Percentiles rank a stretch among this genome's conserved stretches.
Evolutionary conservation across 2,113 vertebrate genomes (phyloP).

Genomic region (Aspidoscelis tigris): DNA sequence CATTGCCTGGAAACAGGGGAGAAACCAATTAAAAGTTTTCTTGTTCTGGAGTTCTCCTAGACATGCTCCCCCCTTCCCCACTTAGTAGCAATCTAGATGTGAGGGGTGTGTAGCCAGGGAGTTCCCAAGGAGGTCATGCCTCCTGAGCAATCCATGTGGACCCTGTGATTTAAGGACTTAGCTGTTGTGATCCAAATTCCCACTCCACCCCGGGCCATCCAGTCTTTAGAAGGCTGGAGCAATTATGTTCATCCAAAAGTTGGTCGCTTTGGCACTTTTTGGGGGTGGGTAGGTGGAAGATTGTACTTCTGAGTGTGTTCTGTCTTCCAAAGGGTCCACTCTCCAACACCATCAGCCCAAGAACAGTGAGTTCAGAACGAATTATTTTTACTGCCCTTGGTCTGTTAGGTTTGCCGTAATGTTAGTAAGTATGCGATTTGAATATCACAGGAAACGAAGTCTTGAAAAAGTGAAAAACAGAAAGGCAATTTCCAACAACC

Average conservation of each 20-base stretch:
- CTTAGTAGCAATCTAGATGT: too few species aligned
- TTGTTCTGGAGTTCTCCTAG: too few species aligned
- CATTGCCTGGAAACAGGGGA: too few species aligned
- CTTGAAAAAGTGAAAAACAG: not conserved
- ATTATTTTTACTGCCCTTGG: not conserved
- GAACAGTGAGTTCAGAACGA: not conserved
- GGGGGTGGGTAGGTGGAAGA: not conserved
- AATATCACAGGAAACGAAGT: not conserved
- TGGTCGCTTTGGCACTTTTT: not conserved
- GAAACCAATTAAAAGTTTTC: too few species aligned
- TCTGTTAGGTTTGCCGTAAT: too few species aligned
- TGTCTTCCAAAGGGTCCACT: not conserved
- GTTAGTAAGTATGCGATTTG: not conserved
- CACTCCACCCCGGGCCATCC: not conserved
- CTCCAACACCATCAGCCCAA: not conserved
- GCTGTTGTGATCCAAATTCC: too few species aligned
- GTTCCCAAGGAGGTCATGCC: too few species aligned
- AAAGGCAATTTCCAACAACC: not conserved
- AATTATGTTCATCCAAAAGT: too few species aligned
- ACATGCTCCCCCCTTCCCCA: too few species aligned
- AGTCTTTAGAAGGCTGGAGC: not conserved
- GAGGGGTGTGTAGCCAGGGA: too few species aligned
- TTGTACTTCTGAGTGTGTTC: not conserved
- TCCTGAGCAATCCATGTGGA: too few species aligned
- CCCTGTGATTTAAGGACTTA: too few species aligned